Conservation (phyloP, 2,888 invertebrate genomes). For the Microplitis manilae region DNA sequence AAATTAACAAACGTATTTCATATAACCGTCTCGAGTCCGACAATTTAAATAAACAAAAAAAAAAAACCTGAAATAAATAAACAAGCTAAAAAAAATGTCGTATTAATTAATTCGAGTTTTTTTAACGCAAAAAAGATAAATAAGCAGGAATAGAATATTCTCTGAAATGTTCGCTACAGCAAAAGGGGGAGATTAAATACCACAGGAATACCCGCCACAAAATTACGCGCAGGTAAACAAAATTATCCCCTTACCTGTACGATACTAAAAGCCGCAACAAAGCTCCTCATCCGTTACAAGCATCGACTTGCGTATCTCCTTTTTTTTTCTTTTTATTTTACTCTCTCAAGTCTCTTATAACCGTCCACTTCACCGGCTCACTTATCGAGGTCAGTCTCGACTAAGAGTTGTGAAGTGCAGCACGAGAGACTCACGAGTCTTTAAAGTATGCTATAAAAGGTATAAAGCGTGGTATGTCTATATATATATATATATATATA, state of each 20-base stretch:
- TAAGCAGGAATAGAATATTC: neutral
- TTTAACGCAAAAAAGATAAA: neutral
- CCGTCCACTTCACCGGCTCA: slow-evolving; percentile 7
- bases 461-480: neutral
- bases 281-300: neutral
- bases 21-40: neutral
- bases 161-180: neutral
- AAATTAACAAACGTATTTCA: neutral
- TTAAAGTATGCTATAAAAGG: neutral
- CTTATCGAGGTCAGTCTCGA: slow-evolving; percentile 15
- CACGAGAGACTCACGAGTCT: neutral
- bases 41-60: neutral
- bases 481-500: neutral
- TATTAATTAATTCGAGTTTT: neutral
- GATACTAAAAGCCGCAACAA: slow-evolving; percentile 18
- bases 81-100: neutral
- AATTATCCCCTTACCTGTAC: slow-evolving; percentile 10
- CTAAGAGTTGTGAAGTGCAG: neutral
- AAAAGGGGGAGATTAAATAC: neutral
- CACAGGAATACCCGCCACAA: neutral
- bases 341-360: slow-evolving; percentile 11
- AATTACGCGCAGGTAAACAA: slow-evolving; percentile 9
- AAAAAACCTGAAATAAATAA: neutral
- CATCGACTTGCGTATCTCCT: slow-evolving; percentile 1
- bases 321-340: slow-evolving; percentile 1